phyloP scores from a whole-genome alignment of 1,140 invertebrate genomes.

The Amphibalanus amphitrite region DNA sequence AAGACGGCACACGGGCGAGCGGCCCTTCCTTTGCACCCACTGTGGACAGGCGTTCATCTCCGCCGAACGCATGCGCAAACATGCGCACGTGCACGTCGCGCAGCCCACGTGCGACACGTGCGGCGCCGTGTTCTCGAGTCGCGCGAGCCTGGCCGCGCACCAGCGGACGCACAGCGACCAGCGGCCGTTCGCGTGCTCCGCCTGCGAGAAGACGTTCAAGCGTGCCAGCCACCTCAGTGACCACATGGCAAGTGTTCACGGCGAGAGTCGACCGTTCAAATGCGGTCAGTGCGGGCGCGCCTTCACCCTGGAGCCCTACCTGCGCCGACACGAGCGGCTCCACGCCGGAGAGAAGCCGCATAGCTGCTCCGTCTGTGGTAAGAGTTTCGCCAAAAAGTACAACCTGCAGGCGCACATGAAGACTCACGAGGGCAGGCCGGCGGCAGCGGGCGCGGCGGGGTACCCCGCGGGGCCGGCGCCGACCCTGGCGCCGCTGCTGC shows the following conservation, averaged over 20 bases:
- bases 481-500: too few species aligned
- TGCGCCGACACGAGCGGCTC: conserved; percentile 13
- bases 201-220: conserved; percentile 39
- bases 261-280: conserved; percentile 8
- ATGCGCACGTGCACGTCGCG: not conserved
- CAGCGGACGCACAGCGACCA: conserved; percentile 19
- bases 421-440: not conserved
- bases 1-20: conserved; percentile 18
- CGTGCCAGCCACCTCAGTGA: not conserved
- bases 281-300: conserved; percentile 7
- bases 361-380: conserved; percentile 12
- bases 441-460: too few species aligned
- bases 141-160: conserved; percentile 16
- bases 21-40: conserved; percentile 17
- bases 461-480: not conserved
- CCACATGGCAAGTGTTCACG: conserved; percentile 7
- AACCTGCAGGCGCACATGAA: conserved; percentile 8
- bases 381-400: conserved; percentile 16
- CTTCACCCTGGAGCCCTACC: conserved; percentile 12
- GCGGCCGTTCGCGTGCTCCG: conserved; percentile 16
- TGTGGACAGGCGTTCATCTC: conserved; percentile 15
- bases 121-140: conserved; percentile 12
- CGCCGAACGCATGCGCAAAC: not conserved
- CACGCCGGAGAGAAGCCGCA: conserved; percentile 14
- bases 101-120: conserved; percentile 7